Base-by-base conservation (phyloP, 92 coral and sea anemone species). In the Phenganax stokvisi region DNA sequence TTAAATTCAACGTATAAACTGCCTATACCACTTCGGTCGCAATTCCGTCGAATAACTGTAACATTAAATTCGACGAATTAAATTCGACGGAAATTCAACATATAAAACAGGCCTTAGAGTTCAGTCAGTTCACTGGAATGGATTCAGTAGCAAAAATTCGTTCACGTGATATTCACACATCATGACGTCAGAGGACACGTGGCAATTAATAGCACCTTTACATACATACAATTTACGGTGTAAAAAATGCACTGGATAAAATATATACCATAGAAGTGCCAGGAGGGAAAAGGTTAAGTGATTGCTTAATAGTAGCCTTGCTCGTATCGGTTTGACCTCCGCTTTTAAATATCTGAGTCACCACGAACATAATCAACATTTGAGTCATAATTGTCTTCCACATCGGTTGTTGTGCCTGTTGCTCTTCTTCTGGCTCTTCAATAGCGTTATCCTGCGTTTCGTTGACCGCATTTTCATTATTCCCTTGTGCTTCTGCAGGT, bases 381-480 rank as follows among this genome's bases (percentile, higher is more conserved):
- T 91, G 86, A 59, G 92, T 88, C 8, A 96, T 84, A 77, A 96
- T 81, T 31, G 96, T 86, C 81, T 96, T 96, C 99, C 99, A 96
- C 75, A 89, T 90, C 9, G 99, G 87, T 28, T 93, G 91, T 62
- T 96, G 99, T 27, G 90, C 92, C 66, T 86, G 97, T 56, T 88
- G 92, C 56, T 90, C 91, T 52, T 88, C 92, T 55, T 80, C 86
- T 59, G 79, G 88, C 20, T 82, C 87, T 51, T 76, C 89, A 2
- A 56, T 84, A 37, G 79, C 84, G 25, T 88, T 84, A 15, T 85
- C 89, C 12, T 51, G 84, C 58, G 70, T 74, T 74, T 85, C 87
- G 83, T 85, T 92, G 37, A 85, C 97, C 6, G 80, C 85, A 5
- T 83, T 74, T 81, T 76, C 82, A 56, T 81, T 77, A 63, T 81